Percentiles rank a stretch among this genome's conserved stretches.
Evolutionary conservation across 2,888 invertebrate species (phyloP).

Genomic region (Thymelicus sylvestris): DNA sequence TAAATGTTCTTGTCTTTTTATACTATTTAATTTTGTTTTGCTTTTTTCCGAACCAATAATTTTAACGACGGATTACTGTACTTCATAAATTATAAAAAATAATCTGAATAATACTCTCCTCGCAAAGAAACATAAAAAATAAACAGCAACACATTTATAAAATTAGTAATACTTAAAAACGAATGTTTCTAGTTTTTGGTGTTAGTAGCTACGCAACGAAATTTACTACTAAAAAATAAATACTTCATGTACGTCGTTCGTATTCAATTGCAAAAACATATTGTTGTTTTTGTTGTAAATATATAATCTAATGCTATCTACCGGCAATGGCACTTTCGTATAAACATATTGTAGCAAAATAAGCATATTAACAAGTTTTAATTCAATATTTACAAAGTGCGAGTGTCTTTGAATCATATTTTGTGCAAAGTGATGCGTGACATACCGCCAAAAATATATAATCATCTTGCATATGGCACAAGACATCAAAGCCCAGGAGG

Average conservation of each 20-base stretch:
- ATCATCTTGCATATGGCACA: constrained; percentile 72
- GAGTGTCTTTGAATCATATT: constrained; percentile 43
- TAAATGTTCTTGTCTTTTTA: neutral
- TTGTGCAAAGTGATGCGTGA: constrained; percentile 53
- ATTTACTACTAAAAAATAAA: constrained; percentile 69
- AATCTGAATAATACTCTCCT: constrained; percentile 22
- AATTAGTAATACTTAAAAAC: constrained; percentile 59
- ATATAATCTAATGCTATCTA: constrained; percentile 45
- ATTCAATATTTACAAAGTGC: constrained; percentile 47
- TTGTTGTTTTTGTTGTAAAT: constrained; percentile 45
- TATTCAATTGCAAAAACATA: constrained; percentile 66
- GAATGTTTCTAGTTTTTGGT: constrained; percentile 76
- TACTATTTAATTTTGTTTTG: too few relatives aligned
- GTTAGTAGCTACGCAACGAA: constrained; percentile 78
- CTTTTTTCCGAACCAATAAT: neutral
- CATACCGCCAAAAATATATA: constrained; percentile 53
- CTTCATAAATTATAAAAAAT: constrained; percentile 10
- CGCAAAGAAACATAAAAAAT: constrained; percentile 39
- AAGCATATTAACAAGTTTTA: constrained; percentile 57
- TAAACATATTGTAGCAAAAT: constrained; percentile 69
- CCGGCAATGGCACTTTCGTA: constrained; percentile 74
- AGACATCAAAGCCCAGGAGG: constrained; percentile 65
- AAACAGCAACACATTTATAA: constrained; percentile 43
- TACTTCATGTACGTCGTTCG: constrained; percentile 63
- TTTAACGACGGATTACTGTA: constrained; percentile 5